Conservation (phyloP, 2,113 vertebrate species). For the Brachyhypopomus gauderio region DNA sequence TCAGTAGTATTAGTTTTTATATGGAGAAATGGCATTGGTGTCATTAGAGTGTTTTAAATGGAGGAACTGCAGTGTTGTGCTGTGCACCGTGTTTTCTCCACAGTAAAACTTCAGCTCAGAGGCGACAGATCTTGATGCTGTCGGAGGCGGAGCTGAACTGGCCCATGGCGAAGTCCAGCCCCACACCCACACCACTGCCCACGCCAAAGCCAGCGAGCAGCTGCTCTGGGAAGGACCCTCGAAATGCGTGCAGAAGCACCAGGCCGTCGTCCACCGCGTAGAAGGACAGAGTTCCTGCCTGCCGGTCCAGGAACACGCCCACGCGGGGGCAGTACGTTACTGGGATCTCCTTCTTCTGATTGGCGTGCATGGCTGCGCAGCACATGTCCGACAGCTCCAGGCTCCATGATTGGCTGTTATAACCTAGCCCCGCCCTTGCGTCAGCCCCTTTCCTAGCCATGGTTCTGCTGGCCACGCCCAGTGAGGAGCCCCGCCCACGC, state of each 20-base stretch:
- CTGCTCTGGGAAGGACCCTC: constrained; percentile 72
- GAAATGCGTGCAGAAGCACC: constrained; percentile 75
- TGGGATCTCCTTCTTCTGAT: constrained; percentile 74
- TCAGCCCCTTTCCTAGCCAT: constrained; percentile 75
- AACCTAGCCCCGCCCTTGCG: constrained; percentile 74
- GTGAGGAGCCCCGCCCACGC: constrained; percentile 72
- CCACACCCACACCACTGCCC: constrained; percentile 73
- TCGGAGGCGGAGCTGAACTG: constrained; percentile 71
- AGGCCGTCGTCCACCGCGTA: constrained; percentile 75
- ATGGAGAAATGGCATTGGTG: no score
- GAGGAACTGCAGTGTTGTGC: no score
- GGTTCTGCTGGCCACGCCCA: constrained; percentile 75
- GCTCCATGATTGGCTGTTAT: constrained; percentile 84
- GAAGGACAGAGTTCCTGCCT: constrained; percentile 69
- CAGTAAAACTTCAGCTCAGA: constrained; percentile 56
- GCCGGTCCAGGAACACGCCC: constrained; percentile 76
- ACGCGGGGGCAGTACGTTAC: constrained; percentile 75
- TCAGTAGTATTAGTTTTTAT: no score
- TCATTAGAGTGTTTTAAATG: no score
- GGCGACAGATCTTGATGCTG: constrained; percentile 75
- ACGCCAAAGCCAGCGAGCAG: constrained; percentile 74
- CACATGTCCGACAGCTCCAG: constrained; percentile 80
- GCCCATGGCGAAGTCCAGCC: constrained; percentile 75
- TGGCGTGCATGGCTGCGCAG: constrained; percentile 81
- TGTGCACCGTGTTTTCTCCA: no score